Evolutionary conservation across 92 coral and sea anemone genomes (phyloP).

Genomic region (Palythoa caribaeorum): DNA sequence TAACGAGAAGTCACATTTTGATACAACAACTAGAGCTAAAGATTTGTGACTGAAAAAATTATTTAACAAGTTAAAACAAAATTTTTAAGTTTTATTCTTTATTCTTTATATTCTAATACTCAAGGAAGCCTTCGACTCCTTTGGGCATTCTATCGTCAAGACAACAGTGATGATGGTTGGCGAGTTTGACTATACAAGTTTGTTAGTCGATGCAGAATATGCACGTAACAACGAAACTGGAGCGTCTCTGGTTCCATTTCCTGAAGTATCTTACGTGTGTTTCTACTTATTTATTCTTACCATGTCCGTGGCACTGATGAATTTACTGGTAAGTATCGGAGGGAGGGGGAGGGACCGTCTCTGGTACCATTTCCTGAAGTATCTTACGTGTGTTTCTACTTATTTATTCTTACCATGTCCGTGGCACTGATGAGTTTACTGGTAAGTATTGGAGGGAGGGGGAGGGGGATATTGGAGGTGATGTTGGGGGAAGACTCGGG

Average conservation of each 20-base stretch:
- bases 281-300: constrained; percentile 73
- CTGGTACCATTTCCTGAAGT: constrained; percentile 79
- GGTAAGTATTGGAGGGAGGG: constrained; percentile 52
- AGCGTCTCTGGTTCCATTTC: constrained; percentile 76
- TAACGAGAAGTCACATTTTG: too few relatives aligned
- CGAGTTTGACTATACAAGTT: constrained; percentile 78
- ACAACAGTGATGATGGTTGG: constrained; percentile 92
- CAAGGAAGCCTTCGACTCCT: constrained; percentile 68
- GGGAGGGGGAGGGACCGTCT: too few relatives aligned
- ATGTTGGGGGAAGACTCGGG: too few relatives aligned
- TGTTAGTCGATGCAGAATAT: constrained; percentile 60
- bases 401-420: constrained; percentile 81
- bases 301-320: constrained; percentile 89
- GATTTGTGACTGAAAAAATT: too few relatives aligned
- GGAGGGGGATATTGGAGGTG: background rate
- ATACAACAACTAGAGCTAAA: too few relatives aligned
- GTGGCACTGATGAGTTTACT: constrained; percentile 84
- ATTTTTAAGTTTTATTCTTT: too few relatives aligned
- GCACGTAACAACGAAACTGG: constrained; percentile 42
- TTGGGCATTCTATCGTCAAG: constrained; percentile 70
- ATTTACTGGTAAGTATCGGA: constrained; percentile 72
- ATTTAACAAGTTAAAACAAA: too few relatives aligned
- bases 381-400: constrained; percentile 59
- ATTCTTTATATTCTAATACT: background rate
- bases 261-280: constrained; percentile 60